Base-by-base conservation (phyloP, 2,888 invertebrate species). In the Phlogophora meticulosa region DNA sequence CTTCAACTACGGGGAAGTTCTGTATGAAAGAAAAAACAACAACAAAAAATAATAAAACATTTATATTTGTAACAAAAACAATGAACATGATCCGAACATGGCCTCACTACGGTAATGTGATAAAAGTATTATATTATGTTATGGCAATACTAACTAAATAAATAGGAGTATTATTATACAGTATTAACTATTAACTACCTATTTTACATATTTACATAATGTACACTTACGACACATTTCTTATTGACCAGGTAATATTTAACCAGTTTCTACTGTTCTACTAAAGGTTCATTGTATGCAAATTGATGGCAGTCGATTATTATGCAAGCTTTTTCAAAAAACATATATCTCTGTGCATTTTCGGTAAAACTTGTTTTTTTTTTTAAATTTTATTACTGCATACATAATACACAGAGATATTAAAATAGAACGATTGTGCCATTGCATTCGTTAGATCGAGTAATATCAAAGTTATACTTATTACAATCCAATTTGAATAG, bases 31-130 rank as follows among this genome's bases (percentile, higher is more conserved):
- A 45, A 34, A 70, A 70, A 81, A 76, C 72, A 64, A 43, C 28
- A 76, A 42, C 43, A n/a, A 34, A 62, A 34, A 63, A 69, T 68
- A 55, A 63, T 65, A 66, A 59, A 67, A 67, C 71, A 40, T 69
- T 73, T 82, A 72, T 82, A 80, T 78, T 78, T 76, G 46, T 72
- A 82, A 82, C 78, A 82, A 79, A 67, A 80, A 80, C 73, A 80
- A 82, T 38, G 53, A 76, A 59, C 77, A 51, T 73, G 67, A 65
- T 61, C 97, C 0, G 97, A 97, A 0, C 98, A 98, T 0, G 98
- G 73, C 81, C 64, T 72, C 70, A 45, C 56, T 78, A 69, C 58
- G 62, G 67, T 76, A 72, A 74, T 68, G 61, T 77, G 43, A 72
- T 68, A 43, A 65, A 56, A n/a, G n/a, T n/a, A n/a, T n/a, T 53